Percentiles rank a stretch among this genome's conserved stretches.
Evolutionary conservation across 2,113 vertebrate species (phyloP).

Genomic region (Thinocorus orbignyianus): DNA sequence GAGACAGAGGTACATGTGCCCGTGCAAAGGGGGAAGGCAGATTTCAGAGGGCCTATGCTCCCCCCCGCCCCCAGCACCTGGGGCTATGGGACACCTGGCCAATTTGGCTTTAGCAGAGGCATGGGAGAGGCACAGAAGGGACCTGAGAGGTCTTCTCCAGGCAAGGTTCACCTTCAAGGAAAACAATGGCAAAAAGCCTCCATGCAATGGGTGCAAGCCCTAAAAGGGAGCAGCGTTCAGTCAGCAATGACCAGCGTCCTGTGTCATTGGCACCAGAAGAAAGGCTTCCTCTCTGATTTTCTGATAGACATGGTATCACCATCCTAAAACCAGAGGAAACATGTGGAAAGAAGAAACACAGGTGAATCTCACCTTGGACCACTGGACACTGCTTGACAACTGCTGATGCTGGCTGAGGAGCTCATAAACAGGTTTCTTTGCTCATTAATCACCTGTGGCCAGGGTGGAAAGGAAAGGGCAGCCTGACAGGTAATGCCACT

Average conservation of each 20-base stretch:
- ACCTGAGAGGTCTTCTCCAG: not conserved
- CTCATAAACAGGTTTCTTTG: not conserved
- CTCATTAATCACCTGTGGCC: not conserved
- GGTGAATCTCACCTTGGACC: not conserved
- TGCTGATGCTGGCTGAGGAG: not conserved
- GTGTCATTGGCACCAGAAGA: not conserved
- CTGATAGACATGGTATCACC: not conserved
- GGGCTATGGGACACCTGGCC: not conserved
- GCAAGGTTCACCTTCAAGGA: not conserved
- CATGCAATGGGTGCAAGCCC: fast-evolving
- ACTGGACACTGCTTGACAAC: not conserved
- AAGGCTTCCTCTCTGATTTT: not conserved
- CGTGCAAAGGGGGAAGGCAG: not conserved
- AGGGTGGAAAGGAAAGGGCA: not conserved
- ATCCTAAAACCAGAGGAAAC: not conserved
- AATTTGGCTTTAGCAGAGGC: not conserved
- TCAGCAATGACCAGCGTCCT: not conserved
- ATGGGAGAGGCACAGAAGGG: not conserved
- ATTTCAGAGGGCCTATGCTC: too few species aligned
- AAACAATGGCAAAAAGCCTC: not conserved
- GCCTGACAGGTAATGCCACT: not conserved
- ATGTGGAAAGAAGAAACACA: not conserved
- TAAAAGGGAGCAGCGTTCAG: not conserved
- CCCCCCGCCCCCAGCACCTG: not conserved
- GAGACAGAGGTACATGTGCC: not conserved